Percentiles rank a stretch among this genome's conserved stretches.
Conservation (phyloP, 2,888 invertebrate genomes). For the Platycheirus albimanus region DNA sequence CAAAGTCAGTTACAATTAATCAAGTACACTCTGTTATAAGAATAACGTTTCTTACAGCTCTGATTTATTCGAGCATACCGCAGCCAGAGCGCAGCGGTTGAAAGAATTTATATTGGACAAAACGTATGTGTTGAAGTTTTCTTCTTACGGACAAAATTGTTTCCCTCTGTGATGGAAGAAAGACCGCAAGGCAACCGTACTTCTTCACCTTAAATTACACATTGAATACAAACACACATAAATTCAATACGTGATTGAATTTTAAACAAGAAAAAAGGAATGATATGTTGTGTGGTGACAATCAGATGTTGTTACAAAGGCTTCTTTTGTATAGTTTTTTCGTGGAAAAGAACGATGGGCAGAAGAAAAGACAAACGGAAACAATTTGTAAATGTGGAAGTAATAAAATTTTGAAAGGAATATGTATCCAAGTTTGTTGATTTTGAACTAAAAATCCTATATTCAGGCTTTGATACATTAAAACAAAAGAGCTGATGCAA, state of each 20-base stretch:
- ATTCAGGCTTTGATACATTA: not conserved
- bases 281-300: not conserved
- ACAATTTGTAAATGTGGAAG: not conserved
- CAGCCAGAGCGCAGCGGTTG: no score
- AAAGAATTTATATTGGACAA: constrained; percentile 25
- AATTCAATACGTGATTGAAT: constrained; percentile 55
- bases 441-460: not conserved
- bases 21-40: constrained; percentile 54
- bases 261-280: constrained; percentile 21
- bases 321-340: not conserved
- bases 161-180: constrained; percentile 1
- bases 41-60: constrained; percentile 55
- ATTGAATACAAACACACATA: constrained; percentile 35
- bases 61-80: constrained; percentile 19
- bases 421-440: not conserved
- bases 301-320: not conserved
- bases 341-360: not conserved
- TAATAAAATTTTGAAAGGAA: not conserved
- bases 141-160: constrained; percentile 26
- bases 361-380: constrained; percentile 15
- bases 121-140: constrained; percentile 34
- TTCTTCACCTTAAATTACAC: constrained; percentile 65
- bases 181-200: constrained; percentile 69
- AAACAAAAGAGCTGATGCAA: constrained; percentile 25
- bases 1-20: constrained; percentile 70